Conservation (phyloP, 2,797 vertebrate genomes). For the Aulostomus chinensis region DNA sequence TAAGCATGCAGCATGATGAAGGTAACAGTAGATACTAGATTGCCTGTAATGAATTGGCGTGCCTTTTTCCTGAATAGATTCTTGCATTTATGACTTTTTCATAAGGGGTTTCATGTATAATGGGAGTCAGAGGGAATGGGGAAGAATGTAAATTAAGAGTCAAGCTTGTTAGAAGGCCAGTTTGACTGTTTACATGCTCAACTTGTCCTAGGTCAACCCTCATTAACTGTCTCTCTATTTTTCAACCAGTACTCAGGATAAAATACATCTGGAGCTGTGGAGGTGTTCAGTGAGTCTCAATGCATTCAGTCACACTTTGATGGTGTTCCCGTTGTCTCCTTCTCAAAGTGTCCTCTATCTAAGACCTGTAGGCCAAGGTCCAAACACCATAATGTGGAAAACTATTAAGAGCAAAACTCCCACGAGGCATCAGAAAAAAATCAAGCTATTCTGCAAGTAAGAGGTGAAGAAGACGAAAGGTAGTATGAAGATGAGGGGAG, state of each 20-base stretch:
- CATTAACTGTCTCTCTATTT: constrained; percentile 68
- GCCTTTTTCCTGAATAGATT: constrained; percentile 55
- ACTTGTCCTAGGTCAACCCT: constrained; percentile 65
- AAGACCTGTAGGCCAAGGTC: background rate
- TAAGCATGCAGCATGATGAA: too few species aligned
- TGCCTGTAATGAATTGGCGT: constrained; percentile 63
- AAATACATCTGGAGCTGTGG: constrained; percentile 59
- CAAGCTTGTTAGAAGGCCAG: constrained; percentile 71
- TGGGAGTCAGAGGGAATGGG: constrained; percentile 53
- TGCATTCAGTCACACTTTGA: background rate
- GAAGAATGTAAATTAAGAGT: constrained; percentile 68
- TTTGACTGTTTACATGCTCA: constrained; percentile 75
- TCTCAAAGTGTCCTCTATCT: background rate
- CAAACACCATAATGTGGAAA: background rate
- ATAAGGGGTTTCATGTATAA: constrained; percentile 69
- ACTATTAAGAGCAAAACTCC: background rate
- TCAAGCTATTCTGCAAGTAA: background rate
- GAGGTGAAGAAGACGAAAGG: background rate
- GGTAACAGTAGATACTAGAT: constrained; percentile 36
- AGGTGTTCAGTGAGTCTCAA: constrained; percentile 42
- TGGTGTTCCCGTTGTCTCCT: background rate
- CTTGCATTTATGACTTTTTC: constrained; percentile 72
- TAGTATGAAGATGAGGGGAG: too few species aligned
- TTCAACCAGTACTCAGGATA: constrained; percentile 47
- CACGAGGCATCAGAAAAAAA: background rate